Conservation (phyloP, 1,140 invertebrate species). For the Limonius californicus region DNA sequence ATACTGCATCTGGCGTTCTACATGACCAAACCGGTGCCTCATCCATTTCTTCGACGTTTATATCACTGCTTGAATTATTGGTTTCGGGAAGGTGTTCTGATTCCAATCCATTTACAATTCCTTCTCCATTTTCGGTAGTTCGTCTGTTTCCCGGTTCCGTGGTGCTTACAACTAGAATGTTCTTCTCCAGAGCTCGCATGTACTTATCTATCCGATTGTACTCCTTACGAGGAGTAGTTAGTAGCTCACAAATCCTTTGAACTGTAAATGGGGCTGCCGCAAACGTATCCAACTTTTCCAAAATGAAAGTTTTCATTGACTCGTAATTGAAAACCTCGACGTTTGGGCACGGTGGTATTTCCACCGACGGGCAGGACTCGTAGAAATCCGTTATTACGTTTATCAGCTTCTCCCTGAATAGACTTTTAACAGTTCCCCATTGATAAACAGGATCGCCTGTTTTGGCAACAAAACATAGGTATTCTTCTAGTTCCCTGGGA, state of each 20-base stretch:
- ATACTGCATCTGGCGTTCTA: conserved; percentile 8
- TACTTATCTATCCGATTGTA: conserved; percentile 96
- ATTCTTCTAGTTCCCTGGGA: conserved; percentile 86
- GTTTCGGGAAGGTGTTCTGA: conserved; percentile 51
- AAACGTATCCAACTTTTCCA: conserved; percentile 80
- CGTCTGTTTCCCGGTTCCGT: conserved; percentile 73
- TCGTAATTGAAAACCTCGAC: conserved; percentile 90
- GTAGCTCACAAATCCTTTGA: conserved; percentile 89
- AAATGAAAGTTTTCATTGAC: conserved; percentile 77
- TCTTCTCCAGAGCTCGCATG: conserved; percentile 91
- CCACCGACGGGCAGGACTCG: conserved; percentile 65
- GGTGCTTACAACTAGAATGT: conserved; percentile 92
- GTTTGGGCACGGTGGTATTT: conserved; percentile 79
- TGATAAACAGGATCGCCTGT: conserved; percentile 93
- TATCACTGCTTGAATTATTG: conserved; percentile 59
- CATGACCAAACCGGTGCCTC: conserved; percentile 53
- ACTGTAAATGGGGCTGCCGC: conserved; percentile 93
- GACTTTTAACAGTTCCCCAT: conserved; percentile 81
- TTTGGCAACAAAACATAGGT: conserved; percentile 84
- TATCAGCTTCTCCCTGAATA: conserved; percentile 84
- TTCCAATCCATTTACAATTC: conserved; percentile 54
- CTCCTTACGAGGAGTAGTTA: conserved; percentile 87
- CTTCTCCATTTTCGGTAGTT: conserved; percentile 62
- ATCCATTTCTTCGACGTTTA: conserved; percentile 68
- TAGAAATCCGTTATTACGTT: conserved; percentile 84